These are phyloP conservation scores for Nemapogon koenigi DNA, from an alignment of 2,888 invertebrate genomes.

Conservation along the genomic window DNA sequence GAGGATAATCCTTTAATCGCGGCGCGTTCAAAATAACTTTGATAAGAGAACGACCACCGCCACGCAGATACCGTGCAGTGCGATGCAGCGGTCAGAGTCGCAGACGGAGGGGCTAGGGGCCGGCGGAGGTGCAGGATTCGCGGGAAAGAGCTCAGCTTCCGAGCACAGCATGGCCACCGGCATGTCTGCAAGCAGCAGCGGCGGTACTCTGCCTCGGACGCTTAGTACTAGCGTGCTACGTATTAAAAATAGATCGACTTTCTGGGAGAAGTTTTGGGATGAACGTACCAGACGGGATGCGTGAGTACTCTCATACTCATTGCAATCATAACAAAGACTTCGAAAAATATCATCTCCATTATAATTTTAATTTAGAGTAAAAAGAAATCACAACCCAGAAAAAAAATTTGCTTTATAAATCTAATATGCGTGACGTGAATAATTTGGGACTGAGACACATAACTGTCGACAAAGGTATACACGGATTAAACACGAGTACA, in stretches of 20 bases:
- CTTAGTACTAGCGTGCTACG: conserved; percentile 82
- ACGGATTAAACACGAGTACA: no score
- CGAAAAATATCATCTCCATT: no score
- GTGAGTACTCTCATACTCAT: conserved; percentile 56
- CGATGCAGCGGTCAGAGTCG: conserved; percentile 63
- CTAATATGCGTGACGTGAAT: no score
- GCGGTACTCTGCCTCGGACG: conserved; percentile 69
- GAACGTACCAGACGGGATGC: conserved; percentile 71
- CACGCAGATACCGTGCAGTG: neutral
- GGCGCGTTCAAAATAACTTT: no score
- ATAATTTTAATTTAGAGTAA: no score
- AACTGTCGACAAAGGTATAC: no score
- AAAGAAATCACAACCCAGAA: no score
- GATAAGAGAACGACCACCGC: no score
- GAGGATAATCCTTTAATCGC: no score
- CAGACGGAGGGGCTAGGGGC: conserved; percentile 61
- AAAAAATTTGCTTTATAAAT: no score
- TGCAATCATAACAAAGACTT: no score
- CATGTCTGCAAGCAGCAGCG: conserved; percentile 52
- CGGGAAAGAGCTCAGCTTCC: conserved; percentile 52
- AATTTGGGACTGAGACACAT: no score
- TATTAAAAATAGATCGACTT: conserved; percentile 78
- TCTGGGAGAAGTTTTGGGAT: conserved; percentile 87
- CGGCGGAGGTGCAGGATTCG: conserved; percentile 36
- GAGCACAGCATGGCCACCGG: conserved; percentile 59